Evolutionary conservation across 2,797 vertebrate species (phyloP), one percentile per base, ranked within the genome.

Genomic region (Acanthornis magna): DNA sequence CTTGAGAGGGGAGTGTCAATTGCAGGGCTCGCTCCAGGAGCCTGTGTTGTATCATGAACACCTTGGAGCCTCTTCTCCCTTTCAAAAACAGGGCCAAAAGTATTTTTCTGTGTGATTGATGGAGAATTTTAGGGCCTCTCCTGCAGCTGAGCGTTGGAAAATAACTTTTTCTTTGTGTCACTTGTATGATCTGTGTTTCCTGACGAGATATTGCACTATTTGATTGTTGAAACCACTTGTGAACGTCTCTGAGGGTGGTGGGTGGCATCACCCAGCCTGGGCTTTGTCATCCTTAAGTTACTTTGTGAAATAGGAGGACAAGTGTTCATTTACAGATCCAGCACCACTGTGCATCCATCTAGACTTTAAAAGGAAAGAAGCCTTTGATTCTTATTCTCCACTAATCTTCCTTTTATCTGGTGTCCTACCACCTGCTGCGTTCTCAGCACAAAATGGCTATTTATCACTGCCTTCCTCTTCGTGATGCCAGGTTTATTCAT

Each of bases 31-130:
- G 7, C 57, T 67, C 0, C 0, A 68, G 22, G 43, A 43, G 32
- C 9, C 1, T 1, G 27, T 53, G 17, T 5, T 77, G 7, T 34
- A 3, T 50, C 45, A n/a, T 1, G 0, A 25, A 17, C 21, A 21
- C 21, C 23, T 67, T 43, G 13, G 16, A 85, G 9, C 26, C 8
- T 40, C 42, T 54, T 48, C 27, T 48, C 6, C 1, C 8, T 71
- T 74, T 45, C 0, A 2, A 45, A 45, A 71, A 62, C 54, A 5
- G 3, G 25, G 4, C 17, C 21, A 47, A 16, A 91, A 80, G 3
- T 48, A 3, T 5, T 73, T 85, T 91, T 71, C 21, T 55, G 2
- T 22, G 4, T 40, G 38, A 7, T 23, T 42, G 21, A 7, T 48
- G 22, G 23, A 40, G 38, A 40, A 5, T 65, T 89, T 40, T 65